A percentile compares a stretch with the other conserved stretches of the same genome.
These are phyloP conservation scores for Seira sanloemensis DNA, from an alignment of 2,888 invertebrate genomes.

Conservation along the genomic window DNA sequence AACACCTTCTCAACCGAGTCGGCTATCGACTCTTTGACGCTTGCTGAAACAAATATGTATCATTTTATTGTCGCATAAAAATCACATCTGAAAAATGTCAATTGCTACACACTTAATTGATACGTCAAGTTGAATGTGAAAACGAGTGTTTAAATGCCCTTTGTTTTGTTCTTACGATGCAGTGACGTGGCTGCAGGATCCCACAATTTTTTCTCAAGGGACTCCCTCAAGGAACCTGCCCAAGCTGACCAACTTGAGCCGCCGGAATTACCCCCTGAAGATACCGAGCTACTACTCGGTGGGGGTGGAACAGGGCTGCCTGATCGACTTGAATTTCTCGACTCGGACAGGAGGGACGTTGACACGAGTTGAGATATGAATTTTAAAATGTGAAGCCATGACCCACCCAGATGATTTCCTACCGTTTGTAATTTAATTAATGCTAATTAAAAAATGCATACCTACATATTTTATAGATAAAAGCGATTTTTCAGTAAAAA, in stretches of 20 bases:
- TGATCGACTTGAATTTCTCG: slow-evolving; percentile 53
- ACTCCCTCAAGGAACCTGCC: slow-evolving; percentile 61
- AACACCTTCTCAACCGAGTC: slow-evolving; percentile 63
- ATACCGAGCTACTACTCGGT: background rate
- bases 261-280: background rate
- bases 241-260: slow-evolving; percentile 52
- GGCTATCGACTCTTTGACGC: slow-evolving; percentile 67
- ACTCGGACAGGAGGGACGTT: slow-evolving; percentile 50
- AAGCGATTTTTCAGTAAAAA: background rate
- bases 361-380: slow-evolving; percentile 67
- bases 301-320: slow-evolving; percentile 52
- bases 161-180: slow-evolving; percentile 54
- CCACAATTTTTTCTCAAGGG: slow-evolving; percentile 62
- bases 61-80: slow-evolving; percentile 11
- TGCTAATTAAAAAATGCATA: background rate
- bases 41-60: slow-evolving; percentile 46
- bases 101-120: background rate
- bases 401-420: slow-evolving; percentile 65
- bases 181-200: slow-evolving; percentile 48
- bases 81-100: slow-evolving; percentile 11
- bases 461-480: background rate
- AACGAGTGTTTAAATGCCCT: no score
- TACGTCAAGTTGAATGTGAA: background rate
- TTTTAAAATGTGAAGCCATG: slow-evolving; percentile 67
- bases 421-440: slow-evolving; percentile 15